These are phyloP conservation scores for Aurelia sp. DNA, from an alignment of 30 jellyfish, hydroid and myxozoan genomes.

Conservation along the genomic window DNA sequence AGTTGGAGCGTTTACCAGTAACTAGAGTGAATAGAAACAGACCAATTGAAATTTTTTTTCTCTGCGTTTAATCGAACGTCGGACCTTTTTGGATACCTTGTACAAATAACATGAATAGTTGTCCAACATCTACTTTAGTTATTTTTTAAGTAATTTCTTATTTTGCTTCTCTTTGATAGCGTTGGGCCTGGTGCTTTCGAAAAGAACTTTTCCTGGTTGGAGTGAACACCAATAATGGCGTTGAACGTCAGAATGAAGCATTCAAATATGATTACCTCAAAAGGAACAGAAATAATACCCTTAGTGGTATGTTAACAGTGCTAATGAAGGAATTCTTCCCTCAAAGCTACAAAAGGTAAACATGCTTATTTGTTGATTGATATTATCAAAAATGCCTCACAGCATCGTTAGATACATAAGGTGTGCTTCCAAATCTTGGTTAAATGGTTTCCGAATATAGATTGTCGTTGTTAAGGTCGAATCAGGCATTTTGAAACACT, in stretches of 20 bases:
- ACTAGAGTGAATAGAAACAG: no score
- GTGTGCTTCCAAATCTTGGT: no score
- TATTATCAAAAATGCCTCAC: background rate
- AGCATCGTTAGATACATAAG: no score
- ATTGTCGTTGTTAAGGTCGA: no score
- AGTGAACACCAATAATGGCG: slow-evolving; percentile 32
- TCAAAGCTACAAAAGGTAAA: background rate
- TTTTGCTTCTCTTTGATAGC: background rate
- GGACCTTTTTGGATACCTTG: no score
- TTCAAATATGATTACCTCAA: slow-evolving; percentile 23
- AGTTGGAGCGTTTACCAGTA: no score
- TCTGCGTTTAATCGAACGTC: no score
- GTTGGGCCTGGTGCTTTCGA: slow-evolving; percentile 23
- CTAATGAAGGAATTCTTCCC: slow-evolving; percentile 12
- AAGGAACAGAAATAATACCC: slow-evolving; percentile 2
- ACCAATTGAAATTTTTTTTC: no score
- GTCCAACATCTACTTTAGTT: background rate
- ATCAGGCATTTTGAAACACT: no score
- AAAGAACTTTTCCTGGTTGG: slow-evolving; percentile 14
- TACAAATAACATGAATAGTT: background rate
- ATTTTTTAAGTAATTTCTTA: background rate
- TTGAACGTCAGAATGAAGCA: slow-evolving; percentile 25
- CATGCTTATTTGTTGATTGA: background rate
- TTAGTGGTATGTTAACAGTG: slow-evolving; percentile 19
- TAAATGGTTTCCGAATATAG: no score